phyloP scores from a whole-genome alignment of 2,113 vertebrate species.

The Cyprichromis sp. region DNA sequence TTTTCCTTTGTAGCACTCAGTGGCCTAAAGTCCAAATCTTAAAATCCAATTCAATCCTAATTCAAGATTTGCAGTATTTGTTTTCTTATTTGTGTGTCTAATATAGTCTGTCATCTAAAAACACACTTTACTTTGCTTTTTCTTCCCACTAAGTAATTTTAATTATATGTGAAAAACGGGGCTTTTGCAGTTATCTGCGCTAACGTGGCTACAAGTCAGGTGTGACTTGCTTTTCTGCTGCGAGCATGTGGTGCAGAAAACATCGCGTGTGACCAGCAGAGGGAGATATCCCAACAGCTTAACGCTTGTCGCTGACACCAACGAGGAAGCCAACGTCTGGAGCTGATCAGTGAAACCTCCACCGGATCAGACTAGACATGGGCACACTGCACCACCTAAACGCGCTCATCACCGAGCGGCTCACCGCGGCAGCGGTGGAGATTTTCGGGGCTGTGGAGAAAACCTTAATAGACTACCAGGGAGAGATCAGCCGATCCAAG shows the following conservation, averaged over 20 bases:
- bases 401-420: background rate
- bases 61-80: background rate
- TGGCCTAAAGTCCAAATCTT: background rate
- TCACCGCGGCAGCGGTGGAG: background rate
- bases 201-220: background rate
- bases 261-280: background rate
- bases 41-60: background rate
- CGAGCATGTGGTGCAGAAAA: background rate
- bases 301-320: background rate
- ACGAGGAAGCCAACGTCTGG: background rate
- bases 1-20: background rate
- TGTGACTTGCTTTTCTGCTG: background rate
- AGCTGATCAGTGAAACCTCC: background rate
- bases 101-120: background rate
- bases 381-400: background rate
- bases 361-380: background rate
- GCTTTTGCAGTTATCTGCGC: background rate
- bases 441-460: background rate
- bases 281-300: background rate
- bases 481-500: background rate
- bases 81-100: background rate
- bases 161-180: background rate
- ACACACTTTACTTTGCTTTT: background rate
- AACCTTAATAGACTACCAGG: background rate
- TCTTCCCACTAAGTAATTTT: background rate